phyloP scores from a whole-genome alignment of 2,888 invertebrate species.

The Branchellion lobata region DNA sequence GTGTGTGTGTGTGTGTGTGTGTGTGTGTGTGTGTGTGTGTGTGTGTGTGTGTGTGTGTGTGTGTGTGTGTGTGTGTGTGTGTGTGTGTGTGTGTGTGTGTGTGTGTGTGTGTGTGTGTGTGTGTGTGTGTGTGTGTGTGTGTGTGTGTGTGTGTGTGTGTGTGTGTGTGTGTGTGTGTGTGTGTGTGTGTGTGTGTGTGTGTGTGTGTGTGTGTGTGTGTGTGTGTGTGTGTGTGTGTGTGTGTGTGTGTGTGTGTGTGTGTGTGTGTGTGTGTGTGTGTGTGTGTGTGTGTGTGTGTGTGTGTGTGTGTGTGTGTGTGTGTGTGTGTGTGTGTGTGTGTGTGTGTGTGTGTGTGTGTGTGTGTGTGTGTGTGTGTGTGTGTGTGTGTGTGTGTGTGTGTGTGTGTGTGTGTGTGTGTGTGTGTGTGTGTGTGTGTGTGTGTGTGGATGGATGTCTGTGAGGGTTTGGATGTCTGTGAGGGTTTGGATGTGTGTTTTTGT shows the following conservation, averaged over 20 bases:
- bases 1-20: too few species aligned
- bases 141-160: slow-evolving; percentile 25
- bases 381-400: too few species aligned
- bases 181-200: slow-evolving; percentile 24
- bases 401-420: too few species aligned
- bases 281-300: slow-evolving; percentile 14
- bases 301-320: slow-evolving; percentile 6
- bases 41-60: slow-evolving; percentile 21
- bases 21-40: too few species aligned
- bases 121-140: slow-evolving; percentile 27
- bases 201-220: slow-evolving; percentile 9
- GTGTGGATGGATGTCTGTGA: too few species aligned
- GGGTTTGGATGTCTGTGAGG: too few species aligned
- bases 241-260: slow-evolving; percentile 16
- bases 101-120: slow-evolving; percentile 11
- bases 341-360: too few species aligned
- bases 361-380: too few species aligned
- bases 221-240: slow-evolving; percentile 20
- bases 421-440: too few species aligned
- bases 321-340: too few species aligned
- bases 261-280: slow-evolving; percentile 20
- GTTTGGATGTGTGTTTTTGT: too few species aligned
- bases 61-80: slow-evolving; percentile 29
- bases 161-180: slow-evolving; percentile 27
- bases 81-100: slow-evolving; percentile 22